phyloP scores from a whole-genome alignment of 1,140 invertebrate genomes.

The Heliconius congener region DNA sequence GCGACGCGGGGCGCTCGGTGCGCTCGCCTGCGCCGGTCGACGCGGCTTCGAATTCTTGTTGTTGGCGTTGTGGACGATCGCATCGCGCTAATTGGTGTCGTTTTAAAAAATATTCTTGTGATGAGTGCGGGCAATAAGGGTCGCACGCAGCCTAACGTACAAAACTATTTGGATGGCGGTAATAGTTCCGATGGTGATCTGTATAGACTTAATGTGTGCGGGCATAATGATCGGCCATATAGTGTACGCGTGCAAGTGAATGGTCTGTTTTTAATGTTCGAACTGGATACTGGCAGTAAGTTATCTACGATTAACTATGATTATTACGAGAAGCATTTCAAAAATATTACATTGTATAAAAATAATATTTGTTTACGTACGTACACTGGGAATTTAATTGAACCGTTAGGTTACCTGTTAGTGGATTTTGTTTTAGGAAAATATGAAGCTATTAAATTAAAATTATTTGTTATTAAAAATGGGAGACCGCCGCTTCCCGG shows the following conservation, averaged over 20 bases:
- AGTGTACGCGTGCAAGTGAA: constrained; percentile 1
- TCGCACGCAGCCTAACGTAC: too few relatives aligned
- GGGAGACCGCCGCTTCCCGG: constrained; percentile 41
- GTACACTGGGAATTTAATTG: constrained; percentile 3
- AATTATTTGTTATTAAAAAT: constrained; percentile 40
- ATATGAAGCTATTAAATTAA: not conserved
- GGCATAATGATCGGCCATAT: too few relatives aligned
- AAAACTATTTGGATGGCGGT: not conserved
- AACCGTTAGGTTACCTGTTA: constrained; percentile 8
- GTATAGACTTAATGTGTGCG: not conserved
- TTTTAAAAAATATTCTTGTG: too few relatives aligned
- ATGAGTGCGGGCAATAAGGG: too few relatives aligned
- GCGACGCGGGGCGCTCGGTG: too few relatives aligned
- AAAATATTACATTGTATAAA: not conserved
- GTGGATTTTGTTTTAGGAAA: not conserved
- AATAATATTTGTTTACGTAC: not conserved
- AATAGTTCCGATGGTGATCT: not conserved
- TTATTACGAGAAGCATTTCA: constrained; percentile 12
- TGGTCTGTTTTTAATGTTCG: not conserved
- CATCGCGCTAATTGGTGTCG: too few relatives aligned
- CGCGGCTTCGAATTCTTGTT: too few relatives aligned
- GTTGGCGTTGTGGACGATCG: too few relatives aligned
- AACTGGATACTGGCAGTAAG: constrained; percentile 9
- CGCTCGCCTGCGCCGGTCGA: too few relatives aligned
- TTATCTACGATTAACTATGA: not conserved